These are phyloP conservation scores for Anastrepha obliqua DNA, from an alignment of 1,140 invertebrate species.

Conservation along the genomic window DNA sequence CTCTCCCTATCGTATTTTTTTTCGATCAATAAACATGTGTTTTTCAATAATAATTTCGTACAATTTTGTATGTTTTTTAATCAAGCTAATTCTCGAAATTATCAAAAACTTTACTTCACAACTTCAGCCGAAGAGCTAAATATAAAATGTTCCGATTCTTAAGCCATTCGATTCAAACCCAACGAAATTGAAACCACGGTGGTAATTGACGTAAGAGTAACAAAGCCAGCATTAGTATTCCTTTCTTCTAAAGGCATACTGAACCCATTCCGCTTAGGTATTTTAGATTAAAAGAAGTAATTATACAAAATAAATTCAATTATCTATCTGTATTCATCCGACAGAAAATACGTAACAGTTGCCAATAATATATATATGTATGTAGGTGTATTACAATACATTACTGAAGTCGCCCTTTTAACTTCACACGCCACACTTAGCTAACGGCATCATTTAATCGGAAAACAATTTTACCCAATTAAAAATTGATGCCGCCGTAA, in stretches of 20 bases:
- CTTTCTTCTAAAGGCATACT: background rate
- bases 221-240: background rate
- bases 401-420: no score
- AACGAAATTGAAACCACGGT: background rate
- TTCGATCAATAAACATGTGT: no score
- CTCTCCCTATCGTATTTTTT: no score
- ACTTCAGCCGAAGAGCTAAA: no score
- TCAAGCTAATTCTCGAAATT: no score
- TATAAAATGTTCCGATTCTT: background rate
- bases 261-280: no score
- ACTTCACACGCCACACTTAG: background rate
- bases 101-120: no score
- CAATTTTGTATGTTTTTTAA: no score
- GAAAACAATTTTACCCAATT: constrained; percentile 25
- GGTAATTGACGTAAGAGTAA: background rate
- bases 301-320: constrained; percentile 12
- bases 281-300: background rate
- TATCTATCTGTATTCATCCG: background rate
- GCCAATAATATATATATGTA: background rate
- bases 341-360: background rate
- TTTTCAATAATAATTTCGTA: no score
- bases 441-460: background rate
- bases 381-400: no score
- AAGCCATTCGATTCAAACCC: background rate
- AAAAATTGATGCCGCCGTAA: constrained; percentile 7